A percentile compares a stretch with the other conserved stretches of the same genome.
These are phyloP conservation scores for Cheilosia urbana DNA, from an alignment of 2,888 invertebrate genomes.

Conservation along the genomic window DNA sequence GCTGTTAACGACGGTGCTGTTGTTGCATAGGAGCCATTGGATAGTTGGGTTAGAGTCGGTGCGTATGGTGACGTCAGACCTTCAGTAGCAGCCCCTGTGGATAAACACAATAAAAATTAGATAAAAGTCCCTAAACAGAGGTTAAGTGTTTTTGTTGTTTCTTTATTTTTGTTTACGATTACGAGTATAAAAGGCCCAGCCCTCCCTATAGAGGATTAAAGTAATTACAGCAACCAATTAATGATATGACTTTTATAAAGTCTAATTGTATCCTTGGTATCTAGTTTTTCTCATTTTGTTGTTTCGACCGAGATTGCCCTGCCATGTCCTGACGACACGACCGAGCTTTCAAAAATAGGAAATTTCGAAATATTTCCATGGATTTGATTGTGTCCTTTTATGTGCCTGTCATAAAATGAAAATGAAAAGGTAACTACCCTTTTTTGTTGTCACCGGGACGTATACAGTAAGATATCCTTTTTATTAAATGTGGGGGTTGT, in stretches of 20 bases:
- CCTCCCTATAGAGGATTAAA: constrained; percentile 17
- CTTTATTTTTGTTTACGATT: not conserved
- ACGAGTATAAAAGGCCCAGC: constrained; percentile 15
- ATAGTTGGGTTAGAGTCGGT: constrained; percentile 84
- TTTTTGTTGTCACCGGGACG: constrained; percentile 52
- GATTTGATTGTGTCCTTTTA: constrained; percentile 74
- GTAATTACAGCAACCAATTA: constrained; percentile 21
- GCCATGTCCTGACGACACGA: not conserved
- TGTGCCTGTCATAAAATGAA: constrained; percentile 69
- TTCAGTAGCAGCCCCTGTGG: constrained; percentile 86
- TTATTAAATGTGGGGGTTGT: constrained; percentile 53
- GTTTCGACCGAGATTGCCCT: not conserved
- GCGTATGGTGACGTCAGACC: constrained; percentile 86
- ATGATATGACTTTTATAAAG: not conserved
- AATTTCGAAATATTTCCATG: constrained; percentile 70
- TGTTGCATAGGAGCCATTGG: constrained; percentile 81
- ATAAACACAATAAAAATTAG: constrained; percentile 13
- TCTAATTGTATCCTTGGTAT: constrained; percentile 32
- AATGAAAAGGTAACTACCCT: constrained; percentile 69
- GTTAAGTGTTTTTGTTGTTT: no score
- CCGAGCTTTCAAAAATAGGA: constrained; percentile 20
- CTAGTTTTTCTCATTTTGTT: not conserved
- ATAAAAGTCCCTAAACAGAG: not conserved
- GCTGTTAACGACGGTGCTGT: constrained; percentile 85
- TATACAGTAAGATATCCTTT: constrained; percentile 46